phyloP scores from a whole-genome alignment of 1,140 invertebrate species.

The Dreissena rostriformis region DNA sequence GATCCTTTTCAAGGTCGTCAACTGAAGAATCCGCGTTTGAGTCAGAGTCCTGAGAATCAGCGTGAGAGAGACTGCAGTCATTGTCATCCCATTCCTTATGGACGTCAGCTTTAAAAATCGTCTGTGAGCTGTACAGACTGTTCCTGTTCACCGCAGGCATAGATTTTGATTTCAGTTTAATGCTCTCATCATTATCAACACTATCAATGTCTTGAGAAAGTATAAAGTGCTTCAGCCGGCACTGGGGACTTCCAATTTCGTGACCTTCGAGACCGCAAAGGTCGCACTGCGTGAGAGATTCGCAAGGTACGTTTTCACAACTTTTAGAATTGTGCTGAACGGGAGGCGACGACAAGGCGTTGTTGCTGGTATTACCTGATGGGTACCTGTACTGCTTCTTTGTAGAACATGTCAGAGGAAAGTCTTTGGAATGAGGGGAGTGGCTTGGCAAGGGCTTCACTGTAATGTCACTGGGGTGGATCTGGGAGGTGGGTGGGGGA shows the following conservation, averaged over 20 bases:
- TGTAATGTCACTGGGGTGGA: slow-evolving; percentile 19
- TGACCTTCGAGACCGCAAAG: slow-evolving; percentile 62
- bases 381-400: slow-evolving; percentile 71
- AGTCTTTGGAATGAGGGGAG: neutral
- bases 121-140: slow-evolving; percentile 69
- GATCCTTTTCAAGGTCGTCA: slow-evolving; percentile 71
- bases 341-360: slow-evolving; percentile 60
- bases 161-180: slow-evolving; percentile 60
- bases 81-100: slow-evolving; percentile 75
- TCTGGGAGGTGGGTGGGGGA: neutral
- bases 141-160: slow-evolving; percentile 67
- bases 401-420: slow-evolving; percentile 9
- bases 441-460: slow-evolving; percentile 57
- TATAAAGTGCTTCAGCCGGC: slow-evolving; percentile 50
- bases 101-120: slow-evolving; percentile 75
- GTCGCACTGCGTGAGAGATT: slow-evolving; percentile 42
- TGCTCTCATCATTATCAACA: slow-evolving; percentile 52
- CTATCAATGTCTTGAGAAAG: slow-evolving; percentile 46
- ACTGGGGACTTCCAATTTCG: slow-evolving; percentile 38
- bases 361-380: slow-evolving; percentile 72
- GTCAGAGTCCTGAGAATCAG: slow-evolving; percentile 64
- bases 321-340: slow-evolving; percentile 67
- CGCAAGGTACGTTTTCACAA: slow-evolving; percentile 67
- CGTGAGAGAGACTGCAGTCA: slow-evolving; percentile 55
- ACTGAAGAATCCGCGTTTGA: slow-evolving; percentile 65